phyloP scores from a whole-genome alignment of 2,888 invertebrate genomes.

The Pecten maximus region DNA sequence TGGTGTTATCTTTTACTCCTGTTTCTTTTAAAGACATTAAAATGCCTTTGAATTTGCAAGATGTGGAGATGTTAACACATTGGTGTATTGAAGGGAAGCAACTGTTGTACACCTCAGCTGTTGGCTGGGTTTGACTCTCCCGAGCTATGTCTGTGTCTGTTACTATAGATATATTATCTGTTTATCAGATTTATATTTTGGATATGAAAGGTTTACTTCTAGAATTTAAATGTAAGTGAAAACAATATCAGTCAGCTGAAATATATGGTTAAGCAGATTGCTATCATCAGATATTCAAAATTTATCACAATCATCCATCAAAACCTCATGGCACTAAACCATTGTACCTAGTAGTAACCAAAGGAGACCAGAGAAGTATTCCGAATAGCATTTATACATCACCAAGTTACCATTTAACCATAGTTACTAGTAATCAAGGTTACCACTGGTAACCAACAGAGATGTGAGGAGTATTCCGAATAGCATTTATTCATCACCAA shows the following conservation, averaged over 20 bases:
- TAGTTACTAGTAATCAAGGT: too few species aligned
- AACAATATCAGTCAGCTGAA: background rate
- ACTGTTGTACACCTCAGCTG: background rate
- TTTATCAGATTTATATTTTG: background rate
- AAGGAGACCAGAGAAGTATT: background rate
- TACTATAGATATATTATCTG: background rate
- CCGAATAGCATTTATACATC: too few species aligned
- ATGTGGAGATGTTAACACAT: background rate
- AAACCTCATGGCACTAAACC: background rate
- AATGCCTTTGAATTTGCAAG: constrained; percentile 3
- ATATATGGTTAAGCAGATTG: background rate
- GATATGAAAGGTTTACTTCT: background rate
- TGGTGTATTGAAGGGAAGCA: background rate
- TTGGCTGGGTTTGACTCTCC: background rate
- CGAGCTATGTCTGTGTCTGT: background rate
- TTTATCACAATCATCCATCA: background rate
- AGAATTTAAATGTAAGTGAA: background rate
- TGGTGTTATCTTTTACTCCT: constrained; percentile 2
- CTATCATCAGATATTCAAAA: background rate
- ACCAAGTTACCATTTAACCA: too few species aligned
- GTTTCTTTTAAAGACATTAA: constrained; percentile 26
- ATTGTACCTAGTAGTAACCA: background rate
- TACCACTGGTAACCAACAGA: background rate
- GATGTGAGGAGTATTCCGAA: background rate
- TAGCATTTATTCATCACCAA: too few species aligned